phyloP scores from a whole-genome alignment of 2,113 vertebrate genomes.

The Nematolebias whitei region DNA sequence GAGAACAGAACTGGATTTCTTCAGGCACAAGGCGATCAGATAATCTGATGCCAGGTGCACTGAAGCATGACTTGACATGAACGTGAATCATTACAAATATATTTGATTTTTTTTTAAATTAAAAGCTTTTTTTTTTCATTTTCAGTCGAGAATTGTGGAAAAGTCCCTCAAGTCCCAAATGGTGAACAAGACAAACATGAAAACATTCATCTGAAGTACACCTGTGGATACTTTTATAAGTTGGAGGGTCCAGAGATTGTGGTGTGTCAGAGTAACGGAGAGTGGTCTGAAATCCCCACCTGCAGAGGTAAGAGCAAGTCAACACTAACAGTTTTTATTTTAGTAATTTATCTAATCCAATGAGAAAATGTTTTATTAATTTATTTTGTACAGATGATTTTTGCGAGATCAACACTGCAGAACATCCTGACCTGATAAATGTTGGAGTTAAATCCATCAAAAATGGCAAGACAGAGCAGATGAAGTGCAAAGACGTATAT shows the following conservation, averaged over 20 bases:
- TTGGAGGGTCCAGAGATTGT: background rate
- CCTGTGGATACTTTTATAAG: background rate
- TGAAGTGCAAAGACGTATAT: rapidly evolving
- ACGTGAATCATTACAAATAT: too few relatives aligned
- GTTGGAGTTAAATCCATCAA: rapidly evolving
- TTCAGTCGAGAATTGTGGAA: background rate
- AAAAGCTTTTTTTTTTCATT: background rate
- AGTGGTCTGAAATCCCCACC: conserved; percentile 1
- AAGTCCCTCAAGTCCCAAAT: background rate
- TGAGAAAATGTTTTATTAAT: too few relatives aligned
- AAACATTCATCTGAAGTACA: background rate
- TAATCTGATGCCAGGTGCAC: too few relatives aligned
- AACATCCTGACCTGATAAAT: rapidly evolving
- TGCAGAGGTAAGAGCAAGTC: background rate
- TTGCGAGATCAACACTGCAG: background rate
- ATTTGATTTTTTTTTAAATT: too few relatives aligned
- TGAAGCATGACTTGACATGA: too few relatives aligned
- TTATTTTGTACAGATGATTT: background rate
- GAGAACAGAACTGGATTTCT: too few relatives aligned
- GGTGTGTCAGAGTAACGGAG: background rate
- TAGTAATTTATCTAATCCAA: background rate
- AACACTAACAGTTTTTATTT: background rate
- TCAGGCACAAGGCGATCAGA: too few relatives aligned
- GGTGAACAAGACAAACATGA: too few relatives aligned
- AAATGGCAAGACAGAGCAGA: rapidly evolving